phyloP scores from a whole-genome alignment of 2,888 invertebrate species.

The Cepaea hortensis region DNA sequence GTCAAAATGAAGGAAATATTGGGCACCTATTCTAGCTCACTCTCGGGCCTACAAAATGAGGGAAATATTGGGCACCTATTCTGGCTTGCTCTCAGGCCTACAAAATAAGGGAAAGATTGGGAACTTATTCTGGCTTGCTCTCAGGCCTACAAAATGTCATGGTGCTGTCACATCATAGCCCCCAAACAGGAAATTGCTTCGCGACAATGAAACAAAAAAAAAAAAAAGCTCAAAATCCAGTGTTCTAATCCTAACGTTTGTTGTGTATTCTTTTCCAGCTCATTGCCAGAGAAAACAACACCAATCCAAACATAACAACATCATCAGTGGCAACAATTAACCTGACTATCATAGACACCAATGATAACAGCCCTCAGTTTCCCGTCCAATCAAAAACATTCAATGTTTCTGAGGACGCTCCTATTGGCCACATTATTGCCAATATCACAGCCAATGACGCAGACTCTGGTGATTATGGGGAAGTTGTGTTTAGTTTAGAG shows the following conservation, averaged over 20 bases:
- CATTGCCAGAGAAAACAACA: constrained; percentile 34
- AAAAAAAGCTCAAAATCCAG: too few species aligned
- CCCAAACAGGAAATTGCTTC: too few species aligned
- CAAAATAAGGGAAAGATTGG: too few species aligned
- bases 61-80: too few species aligned
- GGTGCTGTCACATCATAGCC: too few species aligned
- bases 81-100: too few species aligned
- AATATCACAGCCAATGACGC: constrained; percentile 85
- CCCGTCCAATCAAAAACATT: constrained; percentile 51
- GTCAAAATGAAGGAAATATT: too few species aligned
- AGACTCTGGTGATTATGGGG: constrained; percentile 79
- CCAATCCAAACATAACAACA: constrained; percentile 2
- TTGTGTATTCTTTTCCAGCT: constrained; percentile 18
- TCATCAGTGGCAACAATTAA: constrained; percentile 80
- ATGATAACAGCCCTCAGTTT: constrained; percentile 87
- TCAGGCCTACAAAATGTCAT: too few species aligned
- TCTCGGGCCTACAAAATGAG: too few species aligned
- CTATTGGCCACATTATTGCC: constrained; percentile 76
- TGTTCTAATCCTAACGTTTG: neutral
- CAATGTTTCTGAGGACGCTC: constrained; percentile 61
- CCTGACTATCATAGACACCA: constrained; percentile 85
- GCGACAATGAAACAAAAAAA: too few species aligned
- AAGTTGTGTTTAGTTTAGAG: constrained; percentile 83
- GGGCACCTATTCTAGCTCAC: too few species aligned
- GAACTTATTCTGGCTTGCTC: too few species aligned